A percentile compares a stretch with the other conserved stretches of the same genome.
Evolutionary conservation across 2,797 vertebrate genomes (phyloP).

Genomic region (Loris lydekkerianus): DNA sequence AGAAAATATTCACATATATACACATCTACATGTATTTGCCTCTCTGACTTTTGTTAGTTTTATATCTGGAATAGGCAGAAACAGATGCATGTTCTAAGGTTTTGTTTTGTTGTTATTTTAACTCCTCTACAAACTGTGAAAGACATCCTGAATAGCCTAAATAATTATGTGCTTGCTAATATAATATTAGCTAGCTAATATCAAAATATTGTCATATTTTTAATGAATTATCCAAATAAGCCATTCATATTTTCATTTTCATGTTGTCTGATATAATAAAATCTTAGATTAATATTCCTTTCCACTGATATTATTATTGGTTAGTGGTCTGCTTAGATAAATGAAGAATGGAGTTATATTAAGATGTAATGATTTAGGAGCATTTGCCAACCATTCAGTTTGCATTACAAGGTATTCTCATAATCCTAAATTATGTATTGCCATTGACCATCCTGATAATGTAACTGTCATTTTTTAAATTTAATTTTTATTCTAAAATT

Average conservation of each 20-base stretch:
- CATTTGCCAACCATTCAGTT: background rate
- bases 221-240: background rate
- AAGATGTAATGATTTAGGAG: background rate
- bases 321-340: background rate
- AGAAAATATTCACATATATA: background rate
- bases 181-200: no score
- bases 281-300: background rate
- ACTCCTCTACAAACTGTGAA: background rate
- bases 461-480: background rate
- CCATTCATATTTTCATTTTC: background rate
- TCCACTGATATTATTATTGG: background rate
- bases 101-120: background rate
- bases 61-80: background rate
- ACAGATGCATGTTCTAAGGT: background rate
- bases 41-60: background rate
- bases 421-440: background rate
- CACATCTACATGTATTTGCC: background rate
- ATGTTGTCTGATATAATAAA: background rate
- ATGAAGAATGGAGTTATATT: background rate
- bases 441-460: background rate
- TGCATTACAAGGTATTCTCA: background rate
- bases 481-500: background rate
- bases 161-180: background rate
- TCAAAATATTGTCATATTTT: background rate
- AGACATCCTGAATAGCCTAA: background rate